Conservation (phyloP, 2,888 invertebrate species). For the Trichogramma dendrolimi region DNA sequence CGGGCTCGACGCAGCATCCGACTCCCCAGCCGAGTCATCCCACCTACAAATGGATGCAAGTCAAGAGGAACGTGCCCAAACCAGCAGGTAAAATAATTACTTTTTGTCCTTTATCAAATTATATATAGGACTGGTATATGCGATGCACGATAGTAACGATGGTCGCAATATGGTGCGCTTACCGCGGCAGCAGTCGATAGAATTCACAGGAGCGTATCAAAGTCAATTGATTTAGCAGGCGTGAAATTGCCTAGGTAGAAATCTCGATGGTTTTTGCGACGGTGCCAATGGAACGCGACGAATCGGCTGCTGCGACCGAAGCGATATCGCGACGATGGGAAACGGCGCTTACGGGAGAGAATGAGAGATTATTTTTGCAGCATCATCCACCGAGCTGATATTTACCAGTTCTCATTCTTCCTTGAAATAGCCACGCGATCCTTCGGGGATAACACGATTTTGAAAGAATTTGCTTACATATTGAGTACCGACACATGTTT, state of each 20-base stretch:
- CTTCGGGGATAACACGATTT: too few species aligned
- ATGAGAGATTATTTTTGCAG: too few species aligned
- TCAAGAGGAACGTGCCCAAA: slow-evolving; percentile 93
- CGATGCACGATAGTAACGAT: background rate
- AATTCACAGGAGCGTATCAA: background rate
- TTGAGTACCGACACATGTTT: too few species aligned
- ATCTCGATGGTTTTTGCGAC: too few species aligned
- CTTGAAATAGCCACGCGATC: too few species aligned
- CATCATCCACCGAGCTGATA: too few species aligned
- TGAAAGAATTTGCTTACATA: too few species aligned
- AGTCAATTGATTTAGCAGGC: slow-evolving; percentile 12
- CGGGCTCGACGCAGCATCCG: slow-evolving; percentile 43
- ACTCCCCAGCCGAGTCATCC: slow-evolving; percentile 61
- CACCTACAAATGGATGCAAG: slow-evolving; percentile 99
- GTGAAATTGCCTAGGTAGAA: slow-evolving; percentile 31
- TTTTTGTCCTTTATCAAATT: slow-evolving; percentile 13
- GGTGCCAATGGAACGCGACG: too few species aligned
- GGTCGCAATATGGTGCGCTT: too few species aligned
- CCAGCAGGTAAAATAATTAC: slow-evolving; percentile 65
- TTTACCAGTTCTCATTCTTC: too few species aligned
- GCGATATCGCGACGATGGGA: slow-evolving; percentile 19
- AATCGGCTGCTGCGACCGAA: slow-evolving; percentile 20
- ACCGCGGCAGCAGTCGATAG: background rate
- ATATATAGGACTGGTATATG: background rate
- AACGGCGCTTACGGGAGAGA: background rate